Percentiles rank a stretch among this genome's conserved stretches.
Evolutionary conservation across 2,113 vertebrate species (phyloP).

Genomic region (Lycaon pictus): DNA sequence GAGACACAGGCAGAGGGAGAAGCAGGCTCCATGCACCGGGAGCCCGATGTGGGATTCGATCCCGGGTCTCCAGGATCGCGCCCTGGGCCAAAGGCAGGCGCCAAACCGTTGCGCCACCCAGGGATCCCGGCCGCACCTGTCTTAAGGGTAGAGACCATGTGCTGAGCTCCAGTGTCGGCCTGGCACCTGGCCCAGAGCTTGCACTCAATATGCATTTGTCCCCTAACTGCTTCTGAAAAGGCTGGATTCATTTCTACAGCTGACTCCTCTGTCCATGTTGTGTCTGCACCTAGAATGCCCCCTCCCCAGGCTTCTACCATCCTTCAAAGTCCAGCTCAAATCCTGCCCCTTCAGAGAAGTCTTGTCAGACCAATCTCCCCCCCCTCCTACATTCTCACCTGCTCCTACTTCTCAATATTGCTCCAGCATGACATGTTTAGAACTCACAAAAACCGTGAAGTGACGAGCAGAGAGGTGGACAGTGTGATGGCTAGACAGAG

Average conservation of each 20-base stretch:
- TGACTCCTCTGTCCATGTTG: neutral
- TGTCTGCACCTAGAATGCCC: neutral
- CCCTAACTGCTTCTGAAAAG: neutral
- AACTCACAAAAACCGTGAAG: neutral
- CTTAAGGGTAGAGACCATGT: neutral
- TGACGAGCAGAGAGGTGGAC: neutral
- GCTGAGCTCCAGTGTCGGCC: neutral
- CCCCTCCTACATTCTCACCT: neutral
- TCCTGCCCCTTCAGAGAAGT: neutral
- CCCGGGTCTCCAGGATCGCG: too few species aligned
- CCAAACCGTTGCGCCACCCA: too few species aligned
- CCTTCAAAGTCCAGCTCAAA: neutral
- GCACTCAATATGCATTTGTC: fast-evolving
- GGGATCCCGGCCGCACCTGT: too few species aligned
- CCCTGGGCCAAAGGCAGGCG: too few species aligned
- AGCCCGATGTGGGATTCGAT: too few species aligned
- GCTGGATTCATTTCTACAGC: neutral
- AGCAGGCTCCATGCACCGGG: too few species aligned
- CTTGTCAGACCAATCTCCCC: neutral
- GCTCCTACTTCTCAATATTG: neutral
- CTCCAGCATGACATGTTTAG: fast-evolving
- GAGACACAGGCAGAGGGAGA: too few species aligned
- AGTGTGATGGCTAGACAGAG: neutral
- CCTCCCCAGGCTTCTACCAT: neutral
- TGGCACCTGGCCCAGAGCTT: neutral